These are phyloP conservation scores for Pseudanteris insignis DNA, from an alignment of 2,888 invertebrate species.

Conservation along the genomic window DNA sequence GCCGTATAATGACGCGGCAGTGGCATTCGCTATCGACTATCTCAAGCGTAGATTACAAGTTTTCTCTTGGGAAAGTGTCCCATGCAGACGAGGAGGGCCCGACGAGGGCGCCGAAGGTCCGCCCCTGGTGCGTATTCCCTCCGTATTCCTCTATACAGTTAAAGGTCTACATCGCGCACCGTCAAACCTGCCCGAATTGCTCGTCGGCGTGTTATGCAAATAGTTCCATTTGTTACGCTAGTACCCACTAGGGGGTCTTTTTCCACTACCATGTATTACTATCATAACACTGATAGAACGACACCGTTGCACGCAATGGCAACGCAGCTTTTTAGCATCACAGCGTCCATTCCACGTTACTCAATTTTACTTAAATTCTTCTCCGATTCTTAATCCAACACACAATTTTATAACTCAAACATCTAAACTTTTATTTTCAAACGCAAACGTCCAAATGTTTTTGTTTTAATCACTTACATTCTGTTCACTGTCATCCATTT, in stretches of 20 bases:
- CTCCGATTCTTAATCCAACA: too few species aligned
- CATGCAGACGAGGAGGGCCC: slow-evolving; percentile 38
- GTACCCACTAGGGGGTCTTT: slow-evolving; percentile 63
- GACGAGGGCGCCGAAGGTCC: slow-evolving; percentile 33
- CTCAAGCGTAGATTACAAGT: slow-evolving; percentile 54
- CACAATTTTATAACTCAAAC: too few species aligned
- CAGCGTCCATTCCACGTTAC: too few species aligned
- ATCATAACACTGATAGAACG: slow-evolving; percentile 44
- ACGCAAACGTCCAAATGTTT: too few species aligned
- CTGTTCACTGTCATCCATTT: too few species aligned
- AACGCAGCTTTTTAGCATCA: too few species aligned
- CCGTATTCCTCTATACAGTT: slow-evolving; percentile 48
- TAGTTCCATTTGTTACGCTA: slow-evolving; percentile 66
- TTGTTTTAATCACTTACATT: too few species aligned
- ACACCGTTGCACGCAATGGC: neutral
- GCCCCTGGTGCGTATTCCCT: slow-evolving; percentile 32
- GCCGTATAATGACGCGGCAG: slow-evolving; percentile 49
- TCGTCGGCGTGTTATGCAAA: slow-evolving; percentile 67
- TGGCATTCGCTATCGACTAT: slow-evolving; percentile 60
- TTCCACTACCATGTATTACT: slow-evolving; percentile 49
- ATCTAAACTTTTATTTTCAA: too few species aligned
- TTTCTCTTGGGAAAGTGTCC: slow-evolving; percentile 42
- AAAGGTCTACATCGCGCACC: slow-evolving; percentile 66
- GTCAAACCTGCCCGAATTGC: slow-evolving; percentile 67
- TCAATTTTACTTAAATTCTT: too few species aligned